Conservation (phyloP, 2,888 invertebrate genomes). For the Zygothrica quintamaculata region DNA sequence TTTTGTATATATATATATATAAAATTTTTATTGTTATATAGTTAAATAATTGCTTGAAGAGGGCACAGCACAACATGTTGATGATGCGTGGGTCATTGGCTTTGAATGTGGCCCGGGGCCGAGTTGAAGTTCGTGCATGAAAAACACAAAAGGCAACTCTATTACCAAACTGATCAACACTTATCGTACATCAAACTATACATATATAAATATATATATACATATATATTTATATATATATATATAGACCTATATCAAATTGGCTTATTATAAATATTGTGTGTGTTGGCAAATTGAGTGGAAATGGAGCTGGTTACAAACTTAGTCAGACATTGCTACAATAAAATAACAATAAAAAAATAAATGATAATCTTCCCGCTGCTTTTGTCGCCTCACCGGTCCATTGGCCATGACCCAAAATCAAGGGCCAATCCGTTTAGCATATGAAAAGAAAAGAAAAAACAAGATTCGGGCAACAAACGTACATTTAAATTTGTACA, state of each 20-base stretch:
- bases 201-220: slow-evolving; percentile 1
- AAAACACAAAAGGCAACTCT: slow-evolving; percentile 6
- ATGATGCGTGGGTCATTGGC: slow-evolving; percentile 54
- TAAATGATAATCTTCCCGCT: slow-evolving; percentile 16
- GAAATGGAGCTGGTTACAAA: slow-evolving; percentile 32
- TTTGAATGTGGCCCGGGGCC: slow-evolving; percentile 7
- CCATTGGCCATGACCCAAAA: slow-evolving; percentile 78
- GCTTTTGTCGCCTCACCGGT: slow-evolving; percentile 52
- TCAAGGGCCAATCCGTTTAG: slow-evolving; percentile 55
- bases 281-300: slow-evolving; percentile 35
- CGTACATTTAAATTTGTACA: slow-evolving; percentile 65
- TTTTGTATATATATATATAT: not conserved
- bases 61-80: slow-evolving; percentile 10
- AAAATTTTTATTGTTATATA: slow-evolving; percentile 5
- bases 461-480: slow-evolving; percentile 33
- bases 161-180: slow-evolving; percentile 11
- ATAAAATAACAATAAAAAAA: too few species aligned
- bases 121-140: slow-evolving; percentile 23
- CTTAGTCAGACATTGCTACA: slow-evolving; percentile 37
- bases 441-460: slow-evolving; percentile 57
- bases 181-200: not conserved
- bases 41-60: slow-evolving; percentile 14
- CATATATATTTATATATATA: not conserved
- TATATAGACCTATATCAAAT: too few species aligned
- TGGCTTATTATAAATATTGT: not conserved